A percentile compares a stretch with the other conserved stretches of the same genome.
Evolutionary conservation across 2,797 vertebrate genomes (phyloP).

Genomic region (Girardinus metallicus): DNA sequence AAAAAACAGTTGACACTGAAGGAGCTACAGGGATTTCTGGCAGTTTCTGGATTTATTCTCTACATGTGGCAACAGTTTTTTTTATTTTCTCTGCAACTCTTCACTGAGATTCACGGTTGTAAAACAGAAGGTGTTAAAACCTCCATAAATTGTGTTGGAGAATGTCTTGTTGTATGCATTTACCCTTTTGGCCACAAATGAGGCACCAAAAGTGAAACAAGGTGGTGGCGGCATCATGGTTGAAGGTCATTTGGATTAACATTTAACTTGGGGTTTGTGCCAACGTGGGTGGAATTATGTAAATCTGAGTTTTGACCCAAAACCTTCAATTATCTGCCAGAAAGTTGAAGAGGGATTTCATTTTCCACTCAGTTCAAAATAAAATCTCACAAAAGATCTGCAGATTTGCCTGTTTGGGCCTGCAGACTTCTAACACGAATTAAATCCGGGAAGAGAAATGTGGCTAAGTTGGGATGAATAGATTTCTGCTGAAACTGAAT

Average conservation of each 20-base stretch:
- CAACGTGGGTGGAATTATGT: neutral
- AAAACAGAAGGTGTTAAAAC: neutral
- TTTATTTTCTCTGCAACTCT: neutral
- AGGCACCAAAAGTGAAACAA: neutral
- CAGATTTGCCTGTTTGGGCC: neutral
- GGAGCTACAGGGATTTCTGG: neutral
- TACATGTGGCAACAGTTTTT: neutral
- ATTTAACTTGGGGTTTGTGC: neutral
- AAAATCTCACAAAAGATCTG: neutral
- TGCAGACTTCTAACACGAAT: neutral
- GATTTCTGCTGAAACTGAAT: neutral
- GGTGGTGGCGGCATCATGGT: neutral
- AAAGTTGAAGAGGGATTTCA: neutral
- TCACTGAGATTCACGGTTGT: neutral
- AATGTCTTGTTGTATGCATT: neutral
- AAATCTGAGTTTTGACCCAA: neutral
- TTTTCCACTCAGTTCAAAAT: neutral
- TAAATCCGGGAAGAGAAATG: neutral
- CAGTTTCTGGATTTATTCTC: neutral
- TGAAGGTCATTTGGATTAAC: neutral
- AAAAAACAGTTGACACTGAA: neutral
- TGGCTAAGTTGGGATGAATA: neutral
- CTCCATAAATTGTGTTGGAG: neutral
- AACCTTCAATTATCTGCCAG: neutral
- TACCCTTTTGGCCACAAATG: neutral